A percentile compares a stretch with the other conserved stretches of the same genome.
Conservation (phyloP, 2,797 vertebrate genomes). For the Otolemur crassicaudatus region DNA sequence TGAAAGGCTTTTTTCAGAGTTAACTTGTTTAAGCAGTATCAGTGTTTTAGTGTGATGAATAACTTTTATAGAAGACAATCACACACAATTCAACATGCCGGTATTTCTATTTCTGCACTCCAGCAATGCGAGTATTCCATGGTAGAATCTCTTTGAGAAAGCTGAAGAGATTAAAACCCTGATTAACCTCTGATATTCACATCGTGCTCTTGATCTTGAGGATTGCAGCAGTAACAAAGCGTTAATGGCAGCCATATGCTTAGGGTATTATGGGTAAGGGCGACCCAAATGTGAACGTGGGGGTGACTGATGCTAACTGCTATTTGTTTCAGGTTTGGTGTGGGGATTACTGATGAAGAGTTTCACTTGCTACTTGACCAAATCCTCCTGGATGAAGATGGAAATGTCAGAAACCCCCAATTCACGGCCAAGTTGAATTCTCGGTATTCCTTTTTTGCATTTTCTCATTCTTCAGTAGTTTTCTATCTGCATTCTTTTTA, state of each 20-base stretch:
- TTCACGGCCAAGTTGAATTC: slow-evolving; percentile 85
- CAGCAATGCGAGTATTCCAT: slow-evolving; percentile 84
- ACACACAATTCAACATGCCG: slow-evolving; percentile 83
- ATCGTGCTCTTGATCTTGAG: slow-evolving; percentile 89
- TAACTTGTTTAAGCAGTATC: slow-evolving; percentile 91
- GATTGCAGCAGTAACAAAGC: slow-evolving; percentile 92
- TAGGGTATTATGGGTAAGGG: slow-evolving; percentile 89
- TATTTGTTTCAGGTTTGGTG: slow-evolving; percentile 89
- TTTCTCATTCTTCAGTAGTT: slow-evolving; percentile 75
- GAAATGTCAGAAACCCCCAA: slow-evolving; percentile 88
- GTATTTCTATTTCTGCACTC: slow-evolving; percentile 88
- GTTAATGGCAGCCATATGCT: slow-evolving; percentile 97
- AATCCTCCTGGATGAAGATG: slow-evolving; percentile 89
- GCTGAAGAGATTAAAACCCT: slow-evolving; percentile 92
- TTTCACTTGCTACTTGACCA: slow-evolving; percentile 94
- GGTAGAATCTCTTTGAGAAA: slow-evolving; percentile 93
- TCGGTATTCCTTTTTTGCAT: slow-evolving; percentile 59
- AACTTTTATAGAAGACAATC: slow-evolving; percentile 89
- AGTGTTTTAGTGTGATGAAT: slow-evolving; percentile 93
- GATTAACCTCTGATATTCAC: slow-evolving; percentile 96
- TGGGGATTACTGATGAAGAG: slow-evolving; percentile 93
- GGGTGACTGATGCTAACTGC: slow-evolving; percentile 87
- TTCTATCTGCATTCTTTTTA: slow-evolving; percentile 74
- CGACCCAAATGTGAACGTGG: slow-evolving; percentile 90
- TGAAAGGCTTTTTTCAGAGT: slow-evolving; percentile 91